Conservation (phyloP, 2,888 invertebrate species). For the Epistrophella euchroma region DNA sequence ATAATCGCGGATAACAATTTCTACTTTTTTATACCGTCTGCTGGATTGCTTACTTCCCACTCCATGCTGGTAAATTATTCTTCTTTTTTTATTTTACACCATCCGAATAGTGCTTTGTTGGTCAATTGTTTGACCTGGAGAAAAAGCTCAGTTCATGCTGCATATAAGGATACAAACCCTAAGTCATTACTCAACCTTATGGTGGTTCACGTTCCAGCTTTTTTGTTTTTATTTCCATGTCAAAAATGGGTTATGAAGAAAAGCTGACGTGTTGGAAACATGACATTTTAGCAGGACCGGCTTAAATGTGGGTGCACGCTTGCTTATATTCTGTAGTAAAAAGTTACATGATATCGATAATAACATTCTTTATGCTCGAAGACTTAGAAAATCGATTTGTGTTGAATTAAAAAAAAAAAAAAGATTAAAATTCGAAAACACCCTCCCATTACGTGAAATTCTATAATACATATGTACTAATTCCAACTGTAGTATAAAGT, state of each 20-base stretch:
- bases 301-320: not conserved
- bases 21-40: slow-evolving; percentile 10
- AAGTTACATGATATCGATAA: not conserved
- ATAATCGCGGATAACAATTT: slow-evolving; percentile 56
- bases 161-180: not conserved
- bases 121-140: slow-evolving; percentile 27
- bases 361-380: not conserved
- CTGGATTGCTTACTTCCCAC: slow-evolving; percentile 26
- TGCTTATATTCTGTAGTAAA: not conserved
- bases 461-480: too few species aligned
- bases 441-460: too few species aligned
- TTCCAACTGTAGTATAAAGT: too few species aligned
- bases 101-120: slow-evolving; percentile 25
- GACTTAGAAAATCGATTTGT: not conserved
- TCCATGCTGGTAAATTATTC: not conserved
- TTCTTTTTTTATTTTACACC: not conserved
- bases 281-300: slow-evolving; percentile 10
- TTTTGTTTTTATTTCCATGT: slow-evolving; percentile 4
- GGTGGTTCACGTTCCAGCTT: not conserved
- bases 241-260: slow-evolving; percentile 47
- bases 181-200: slow-evolving; percentile 26
- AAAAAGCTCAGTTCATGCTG: not conserved
- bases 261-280: slow-evolving; percentile 53
- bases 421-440: not conserved
- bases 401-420: not conserved